Evolutionary conservation across 2,888 invertebrate species (phyloP).

Genomic region (Nephrotoma appendiculata): DNA sequence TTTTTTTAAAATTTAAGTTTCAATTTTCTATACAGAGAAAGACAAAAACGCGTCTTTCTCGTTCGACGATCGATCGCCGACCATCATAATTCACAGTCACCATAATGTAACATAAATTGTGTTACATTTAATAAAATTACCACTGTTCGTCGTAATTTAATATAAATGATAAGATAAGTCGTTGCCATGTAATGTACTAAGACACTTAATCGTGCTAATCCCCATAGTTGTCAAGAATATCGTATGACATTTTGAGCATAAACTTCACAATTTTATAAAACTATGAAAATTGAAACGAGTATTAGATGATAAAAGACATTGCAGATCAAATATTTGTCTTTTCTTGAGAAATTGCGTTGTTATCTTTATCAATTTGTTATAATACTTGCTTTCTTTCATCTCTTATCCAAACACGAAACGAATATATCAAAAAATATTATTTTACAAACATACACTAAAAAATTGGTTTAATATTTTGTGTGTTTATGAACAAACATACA

Average conservation of each 20-base stretch:
- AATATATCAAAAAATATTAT: background rate
- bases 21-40: too few species aligned
- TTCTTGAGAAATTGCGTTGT: background rate
- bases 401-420: background rate
- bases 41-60: too few species aligned
- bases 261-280: background rate
- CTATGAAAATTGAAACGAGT: background rate
- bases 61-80: too few species aligned
- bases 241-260: background rate
- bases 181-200: too few species aligned
- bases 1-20: too few species aligned
- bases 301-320: background rate
- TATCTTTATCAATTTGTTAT: background rate
- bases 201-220: too few species aligned
- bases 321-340: background rate
- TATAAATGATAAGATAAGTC: too few species aligned
- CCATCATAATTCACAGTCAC: too few species aligned
- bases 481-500: background rate
- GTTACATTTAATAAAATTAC: too few species aligned
- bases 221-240: too few species aligned
- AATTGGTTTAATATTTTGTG: background rate
- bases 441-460: background rate
- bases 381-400: background rate
- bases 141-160: too few species aligned
- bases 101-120: too few species aligned